Conservation (phyloP, 2,888 invertebrate species). For the Lasioglossum calceatum region DNA sequence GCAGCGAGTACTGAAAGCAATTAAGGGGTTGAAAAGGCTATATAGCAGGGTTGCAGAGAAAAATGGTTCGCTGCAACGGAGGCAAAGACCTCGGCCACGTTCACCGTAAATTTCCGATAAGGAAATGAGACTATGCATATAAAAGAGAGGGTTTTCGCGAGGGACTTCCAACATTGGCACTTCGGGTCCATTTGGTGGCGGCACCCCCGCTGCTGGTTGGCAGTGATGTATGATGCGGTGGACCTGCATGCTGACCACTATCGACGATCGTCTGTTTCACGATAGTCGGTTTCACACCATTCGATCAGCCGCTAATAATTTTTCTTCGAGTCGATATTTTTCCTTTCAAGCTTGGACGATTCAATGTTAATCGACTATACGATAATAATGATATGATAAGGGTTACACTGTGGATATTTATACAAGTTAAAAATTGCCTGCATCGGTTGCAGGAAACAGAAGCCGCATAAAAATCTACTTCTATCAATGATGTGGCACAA, state of each 20-base stretch:
- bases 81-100: constrained; percentile 35
- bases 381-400: background rate
- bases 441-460: too few relatives aligned
- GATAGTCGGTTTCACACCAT: constrained; percentile 5
- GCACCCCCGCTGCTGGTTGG: constrained; percentile 72
- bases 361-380: background rate
- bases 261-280: constrained; percentile 44
- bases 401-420: too few relatives aligned
- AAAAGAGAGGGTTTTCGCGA: constrained; percentile 77
- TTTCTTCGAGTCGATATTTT: background rate
- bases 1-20: constrained; percentile 18
- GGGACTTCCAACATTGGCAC: constrained; percentile 74
- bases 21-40: constrained; percentile 33
- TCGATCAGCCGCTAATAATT: background rate
- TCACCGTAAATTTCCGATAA: constrained; percentile 79
- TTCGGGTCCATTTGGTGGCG: constrained; percentile 78
- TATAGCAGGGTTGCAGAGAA: constrained; percentile 34
- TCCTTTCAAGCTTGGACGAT: background rate
- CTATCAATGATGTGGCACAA: background rate
- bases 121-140: constrained; percentile 84
- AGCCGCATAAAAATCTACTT: too few relatives aligned
- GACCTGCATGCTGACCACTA: constrained; percentile 70
- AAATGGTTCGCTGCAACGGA: constrained; percentile 24
- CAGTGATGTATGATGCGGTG: constrained; percentile 80
- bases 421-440: too few relatives aligned